A percentile compares a stretch with the other conserved stretches of the same genome.
These are phyloP conservation scores for Stichopus chloronotus DNA, from an alignment of 35 echinoderm and acorn worm species.

Conservation along the genomic window DNA sequence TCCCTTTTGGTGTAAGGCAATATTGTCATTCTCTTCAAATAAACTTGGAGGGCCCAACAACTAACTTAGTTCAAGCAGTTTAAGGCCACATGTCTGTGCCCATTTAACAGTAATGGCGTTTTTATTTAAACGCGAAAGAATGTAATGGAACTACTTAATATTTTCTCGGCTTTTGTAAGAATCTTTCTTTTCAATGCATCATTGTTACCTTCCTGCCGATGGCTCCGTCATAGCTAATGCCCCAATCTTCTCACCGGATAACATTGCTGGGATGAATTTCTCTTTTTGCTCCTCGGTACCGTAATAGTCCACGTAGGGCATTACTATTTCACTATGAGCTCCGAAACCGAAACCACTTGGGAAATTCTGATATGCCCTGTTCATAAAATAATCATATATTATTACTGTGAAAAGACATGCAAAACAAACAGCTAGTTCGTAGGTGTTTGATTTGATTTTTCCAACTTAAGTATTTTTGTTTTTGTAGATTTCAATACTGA, in stretches of 20 bases:
- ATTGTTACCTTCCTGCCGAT: constrained; percentile 28
- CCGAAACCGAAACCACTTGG: not conserved
- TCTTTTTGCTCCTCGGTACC: constrained; percentile 39
- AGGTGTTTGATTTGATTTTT: no score
- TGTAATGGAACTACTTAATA: no score
- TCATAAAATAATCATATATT: not conserved
- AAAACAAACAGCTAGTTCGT: not conserved
- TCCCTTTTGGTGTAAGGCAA: no score
- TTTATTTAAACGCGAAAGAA: no score
- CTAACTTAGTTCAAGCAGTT: no score
- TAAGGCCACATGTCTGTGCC: no score
- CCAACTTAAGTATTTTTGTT: not conserved
- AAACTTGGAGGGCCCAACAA: no score
- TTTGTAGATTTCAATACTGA: not conserved
- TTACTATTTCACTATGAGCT: constrained; percentile 32
- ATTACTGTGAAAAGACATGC: not conserved
- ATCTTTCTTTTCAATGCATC: no score
- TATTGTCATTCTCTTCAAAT: no score
- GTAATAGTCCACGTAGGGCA: not conserved
- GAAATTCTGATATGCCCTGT: not conserved
- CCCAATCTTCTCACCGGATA: not conserved
- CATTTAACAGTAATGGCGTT: no score
- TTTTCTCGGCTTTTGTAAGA: no score
- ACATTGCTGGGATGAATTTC: constrained; percentile 26
- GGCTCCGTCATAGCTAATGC: constrained; percentile 41